Percentiles rank a stretch among this genome's conserved stretches.
Evolutionary conservation across 2,113 vertebrate species (phyloP).

Genomic region (Delphinapterus leucas): DNA sequence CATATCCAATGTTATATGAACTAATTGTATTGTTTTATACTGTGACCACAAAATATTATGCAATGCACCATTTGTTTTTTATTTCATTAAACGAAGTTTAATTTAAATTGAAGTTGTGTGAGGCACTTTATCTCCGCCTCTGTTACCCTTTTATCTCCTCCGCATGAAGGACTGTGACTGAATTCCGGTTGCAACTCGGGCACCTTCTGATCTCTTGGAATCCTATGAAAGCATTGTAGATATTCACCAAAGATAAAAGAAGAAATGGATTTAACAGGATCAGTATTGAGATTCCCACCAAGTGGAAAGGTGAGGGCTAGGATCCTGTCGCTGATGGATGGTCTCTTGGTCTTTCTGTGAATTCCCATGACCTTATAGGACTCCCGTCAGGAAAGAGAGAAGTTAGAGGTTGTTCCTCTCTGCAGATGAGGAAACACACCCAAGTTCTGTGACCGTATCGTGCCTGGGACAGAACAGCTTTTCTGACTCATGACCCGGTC

Average conservation of each 20-base stretch:
- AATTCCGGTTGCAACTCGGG: background rate
- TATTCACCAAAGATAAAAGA: background rate
- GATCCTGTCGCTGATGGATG: background rate
- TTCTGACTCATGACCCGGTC: background rate
- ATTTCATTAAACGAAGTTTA: constrained; percentile 79
- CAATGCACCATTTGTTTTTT: constrained; percentile 75
- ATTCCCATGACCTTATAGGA: background rate
- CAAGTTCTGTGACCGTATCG: background rate
- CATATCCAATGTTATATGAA: constrained; percentile 70
- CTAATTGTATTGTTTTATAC: constrained; percentile 80
- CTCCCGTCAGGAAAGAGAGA: constrained; percentile 27
- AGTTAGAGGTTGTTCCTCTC: background rate
- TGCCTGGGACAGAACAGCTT: background rate
- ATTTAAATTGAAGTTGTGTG: constrained; percentile 71
- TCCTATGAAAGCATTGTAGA: background rate
- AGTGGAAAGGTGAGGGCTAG: background rate
- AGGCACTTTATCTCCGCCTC: constrained; percentile 27
- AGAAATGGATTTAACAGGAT: background rate
- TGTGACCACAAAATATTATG: constrained; percentile 78
- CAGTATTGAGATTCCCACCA: background rate
- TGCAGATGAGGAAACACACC: constrained; percentile 28
- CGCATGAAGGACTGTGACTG: background rate
- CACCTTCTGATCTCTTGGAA: background rate
- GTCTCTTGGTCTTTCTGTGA: background rate
- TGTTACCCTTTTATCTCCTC: background rate